Evolutionary conservation across 1,140 invertebrate species (phyloP).

Genomic region (Geopemphigus sp.): DNA sequence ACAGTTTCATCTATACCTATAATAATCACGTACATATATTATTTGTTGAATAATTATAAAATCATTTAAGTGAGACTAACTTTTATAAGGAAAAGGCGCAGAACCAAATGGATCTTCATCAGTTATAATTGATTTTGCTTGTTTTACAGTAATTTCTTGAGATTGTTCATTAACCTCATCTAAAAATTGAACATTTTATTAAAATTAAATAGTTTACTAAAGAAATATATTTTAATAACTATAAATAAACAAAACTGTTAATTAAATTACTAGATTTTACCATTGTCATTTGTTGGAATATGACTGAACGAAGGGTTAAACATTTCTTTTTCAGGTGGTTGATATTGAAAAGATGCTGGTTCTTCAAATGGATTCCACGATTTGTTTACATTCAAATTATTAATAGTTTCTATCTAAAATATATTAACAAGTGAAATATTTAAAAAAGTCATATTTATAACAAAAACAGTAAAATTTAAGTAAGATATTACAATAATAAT

Average conservation of each 20-base stretch:
- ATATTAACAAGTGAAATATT: conserved; percentile 1
- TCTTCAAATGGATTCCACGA: conserved; percentile 84
- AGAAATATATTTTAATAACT: conserved; percentile 18
- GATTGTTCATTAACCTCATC: conserved; percentile 28
- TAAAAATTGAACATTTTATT: conserved; percentile 38
- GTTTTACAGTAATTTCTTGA: conserved; percentile 12
- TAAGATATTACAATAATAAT: not conserved
- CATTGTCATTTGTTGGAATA: not conserved
- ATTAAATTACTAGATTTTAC: conserved; percentile 5
- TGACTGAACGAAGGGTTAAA: conserved; percentile 13
- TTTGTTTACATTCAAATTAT: conserved; percentile 59
- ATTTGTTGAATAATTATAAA: not conserved
- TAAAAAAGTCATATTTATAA: not conserved
- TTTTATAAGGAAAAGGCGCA: conserved; percentile 61
- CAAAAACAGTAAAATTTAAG: not conserved
- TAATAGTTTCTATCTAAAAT: conserved; percentile 35
- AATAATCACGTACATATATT: not conserved
- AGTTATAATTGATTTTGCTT: conserved; percentile 55
- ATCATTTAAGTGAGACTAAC: conserved; percentile 54
- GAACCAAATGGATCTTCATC: conserved; percentile 59
- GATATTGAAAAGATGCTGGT: conserved; percentile 53
- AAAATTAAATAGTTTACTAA: conserved; percentile 22
- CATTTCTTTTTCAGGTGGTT: not conserved
- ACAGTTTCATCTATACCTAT: conserved; percentile 9
- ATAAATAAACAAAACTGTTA: not conserved